A percentile compares a stretch with the other conserved stretches of the same genome.
Conservation (phyloP, 92 coral and sea anemone species). For the Paragorgia papillata region DNA sequence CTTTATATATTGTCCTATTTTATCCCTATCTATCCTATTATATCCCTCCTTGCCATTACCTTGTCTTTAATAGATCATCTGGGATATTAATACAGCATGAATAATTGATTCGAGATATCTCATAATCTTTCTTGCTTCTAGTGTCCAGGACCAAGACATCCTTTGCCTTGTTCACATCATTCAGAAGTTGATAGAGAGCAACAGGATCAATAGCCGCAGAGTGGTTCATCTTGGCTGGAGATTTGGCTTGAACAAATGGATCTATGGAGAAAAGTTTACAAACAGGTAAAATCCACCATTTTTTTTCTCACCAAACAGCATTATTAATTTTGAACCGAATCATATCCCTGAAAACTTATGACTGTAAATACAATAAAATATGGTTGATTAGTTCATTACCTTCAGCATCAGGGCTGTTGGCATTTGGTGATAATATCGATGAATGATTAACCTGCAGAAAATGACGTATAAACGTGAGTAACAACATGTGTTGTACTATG, state of each 20-base stretch:
- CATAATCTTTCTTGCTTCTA: conserved; percentile 67
- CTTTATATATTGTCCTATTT: too few species aligned
- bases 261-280: conserved; percentile 4
- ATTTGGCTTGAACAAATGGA: neutral
- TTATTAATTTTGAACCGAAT: too few species aligned
- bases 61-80: conserved; percentile 76
- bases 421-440: conserved; percentile 67
- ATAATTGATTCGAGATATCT: conserved; percentile 63
- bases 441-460: conserved; percentile 69
- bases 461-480: neutral
- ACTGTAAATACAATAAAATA: too few species aligned
- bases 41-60: conserved; percentile 58
- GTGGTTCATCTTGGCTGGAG: neutral
- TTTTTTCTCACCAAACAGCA: too few species aligned
- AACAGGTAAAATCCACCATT: too few species aligned
- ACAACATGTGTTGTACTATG: neutral
- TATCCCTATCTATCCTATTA: too few species aligned
- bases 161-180: conserved; percentile 19
- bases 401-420: conserved; percentile 32
- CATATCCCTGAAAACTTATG: too few species aligned
- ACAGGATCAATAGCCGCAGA: conserved; percentile 50
- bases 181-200: conserved; percentile 61
- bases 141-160: conserved; percentile 72
- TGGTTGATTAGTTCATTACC: conserved; percentile 59
- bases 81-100: conserved; percentile 82